Evolutionary conservation across 2,113 vertebrate genomes (phyloP).

Genomic region (Corapipo altera): DNA sequence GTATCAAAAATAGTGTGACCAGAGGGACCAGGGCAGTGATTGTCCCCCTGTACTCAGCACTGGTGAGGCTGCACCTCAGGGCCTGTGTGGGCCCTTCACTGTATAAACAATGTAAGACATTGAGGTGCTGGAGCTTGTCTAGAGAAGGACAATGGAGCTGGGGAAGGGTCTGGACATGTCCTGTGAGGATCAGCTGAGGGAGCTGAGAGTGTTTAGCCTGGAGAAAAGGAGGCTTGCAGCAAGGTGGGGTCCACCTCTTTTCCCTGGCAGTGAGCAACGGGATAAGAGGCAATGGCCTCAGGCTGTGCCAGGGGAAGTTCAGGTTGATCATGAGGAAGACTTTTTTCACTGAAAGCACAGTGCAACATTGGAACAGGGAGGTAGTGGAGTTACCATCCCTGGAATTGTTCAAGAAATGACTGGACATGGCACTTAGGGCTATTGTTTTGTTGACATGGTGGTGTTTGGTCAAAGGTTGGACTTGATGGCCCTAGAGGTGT

Average conservation of each 20-base stretch:
- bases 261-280: background rate
- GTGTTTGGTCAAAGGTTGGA: background rate
- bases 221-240: background rate
- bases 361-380: background rate
- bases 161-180: background rate
- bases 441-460: background rate
- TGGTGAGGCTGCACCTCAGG: accelerated
- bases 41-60: background rate
- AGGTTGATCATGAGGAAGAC: accelerated
- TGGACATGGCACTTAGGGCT: accelerated
- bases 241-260: accelerated
- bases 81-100: background rate
- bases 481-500: background rate
- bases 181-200: background rate
- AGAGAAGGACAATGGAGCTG: background rate
- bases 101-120: background rate
- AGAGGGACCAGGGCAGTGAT: background rate
- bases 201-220: background rate
- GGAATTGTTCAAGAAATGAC: background rate
- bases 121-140: accelerated
- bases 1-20: background rate
- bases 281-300: background rate
- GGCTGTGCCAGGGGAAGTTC: background rate
- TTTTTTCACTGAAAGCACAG: background rate
- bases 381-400: background rate